phyloP scores from a whole-genome alignment of 2,113 vertebrate species.

The Dolichallabes microphthalmus region DNA sequence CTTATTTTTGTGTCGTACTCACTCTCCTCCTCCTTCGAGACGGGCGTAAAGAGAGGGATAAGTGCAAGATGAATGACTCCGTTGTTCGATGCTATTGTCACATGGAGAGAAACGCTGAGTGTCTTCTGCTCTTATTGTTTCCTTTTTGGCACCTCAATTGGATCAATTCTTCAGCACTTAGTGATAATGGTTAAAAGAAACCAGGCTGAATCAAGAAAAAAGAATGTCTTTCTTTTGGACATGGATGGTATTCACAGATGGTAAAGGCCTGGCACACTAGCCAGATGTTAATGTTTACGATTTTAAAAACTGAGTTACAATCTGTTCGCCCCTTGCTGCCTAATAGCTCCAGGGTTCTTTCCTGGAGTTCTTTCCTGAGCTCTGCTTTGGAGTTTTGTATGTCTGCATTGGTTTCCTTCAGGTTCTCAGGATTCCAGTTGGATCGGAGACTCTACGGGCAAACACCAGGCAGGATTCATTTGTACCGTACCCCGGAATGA shows the following conservation, averaged over 20 bases:
- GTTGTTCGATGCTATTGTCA: conserved; percentile 55
- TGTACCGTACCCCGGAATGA: no score
- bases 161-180: neutral
- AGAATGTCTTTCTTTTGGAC: neutral
- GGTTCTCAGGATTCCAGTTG: neutral
- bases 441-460: neutral
- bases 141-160: neutral
- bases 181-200: neutral
- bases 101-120: conserved; percentile 23
- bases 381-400: neutral
- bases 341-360: neutral
- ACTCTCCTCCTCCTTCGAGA: conserved; percentile 11
- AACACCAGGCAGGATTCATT: no score
- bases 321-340: no score
- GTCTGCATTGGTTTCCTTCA: neutral
- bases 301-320: neutral
- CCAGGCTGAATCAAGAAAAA: neutral
- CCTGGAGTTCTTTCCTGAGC: neutral
- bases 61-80: conserved; percentile 45
- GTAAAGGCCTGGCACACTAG: neutral
- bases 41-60: conserved; percentile 3
- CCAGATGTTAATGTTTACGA: neutral
- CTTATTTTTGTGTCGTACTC: conserved; percentile 27
- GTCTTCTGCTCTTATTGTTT: conserved; percentile 26
- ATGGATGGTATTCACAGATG: neutral